Conservation (phyloP, 2,113 vertebrate genomes). For the Nothoprocta pentlandii region DNA sequence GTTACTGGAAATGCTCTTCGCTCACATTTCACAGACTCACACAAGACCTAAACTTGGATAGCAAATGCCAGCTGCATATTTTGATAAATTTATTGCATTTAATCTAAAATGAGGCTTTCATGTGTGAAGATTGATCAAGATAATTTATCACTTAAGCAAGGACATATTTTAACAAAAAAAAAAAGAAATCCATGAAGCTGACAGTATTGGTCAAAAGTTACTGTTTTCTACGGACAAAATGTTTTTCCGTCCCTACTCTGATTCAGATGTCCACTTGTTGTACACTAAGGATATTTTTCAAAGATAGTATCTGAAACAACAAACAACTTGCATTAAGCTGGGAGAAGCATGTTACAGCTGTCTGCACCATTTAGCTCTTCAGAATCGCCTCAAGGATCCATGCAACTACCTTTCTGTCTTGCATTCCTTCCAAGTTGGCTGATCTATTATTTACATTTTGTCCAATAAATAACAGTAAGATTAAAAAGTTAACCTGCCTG, state of each 20-base stretch:
- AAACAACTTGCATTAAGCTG: neutral
- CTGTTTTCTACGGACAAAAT: neutral
- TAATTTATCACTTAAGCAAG: constrained; percentile 47
- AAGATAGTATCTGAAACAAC: neutral
- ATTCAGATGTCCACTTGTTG: neutral
- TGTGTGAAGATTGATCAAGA: constrained; percentile 53
- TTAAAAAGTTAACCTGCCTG: constrained; percentile 20
- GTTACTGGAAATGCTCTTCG: constrained; percentile 1
- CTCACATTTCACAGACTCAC: constrained; percentile 34
- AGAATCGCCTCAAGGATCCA: neutral
- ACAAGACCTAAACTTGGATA: constrained; percentile 26
- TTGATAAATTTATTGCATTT: constrained; percentile 65
- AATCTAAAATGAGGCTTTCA: constrained; percentile 59
- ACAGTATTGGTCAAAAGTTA: neutral
- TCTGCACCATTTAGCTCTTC: constrained; percentile 5
- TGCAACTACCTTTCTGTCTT: neutral
- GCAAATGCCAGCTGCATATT: neutral
- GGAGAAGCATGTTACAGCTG: neutral
- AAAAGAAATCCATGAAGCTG: neutral
- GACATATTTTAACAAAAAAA: constrained; percentile 33
- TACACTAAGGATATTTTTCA: neutral
- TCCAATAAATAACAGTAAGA: constrained; percentile 51
- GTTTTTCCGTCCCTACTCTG: neutral
- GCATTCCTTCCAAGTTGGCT: neutral
- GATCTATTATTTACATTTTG: neutral